Percentiles rank a stretch among this genome's conserved stretches.
These are phyloP conservation scores for Microctenopoma steveboyesi DNA, from an alignment of 2,797 vertebrate species.

Conservation along the genomic window DNA sequence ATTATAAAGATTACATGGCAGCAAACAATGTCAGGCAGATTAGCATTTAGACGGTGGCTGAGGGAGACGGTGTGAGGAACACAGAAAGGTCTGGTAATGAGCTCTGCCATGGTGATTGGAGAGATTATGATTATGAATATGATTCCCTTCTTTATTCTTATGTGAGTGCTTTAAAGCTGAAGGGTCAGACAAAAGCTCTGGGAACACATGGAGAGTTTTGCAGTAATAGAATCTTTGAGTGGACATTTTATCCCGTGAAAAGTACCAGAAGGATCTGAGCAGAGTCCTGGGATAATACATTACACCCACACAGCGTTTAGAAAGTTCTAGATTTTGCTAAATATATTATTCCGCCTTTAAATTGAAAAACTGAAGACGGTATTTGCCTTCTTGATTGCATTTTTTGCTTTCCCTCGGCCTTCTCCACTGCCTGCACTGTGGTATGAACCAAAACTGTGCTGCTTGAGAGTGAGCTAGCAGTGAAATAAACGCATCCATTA, in stretches of 20 bases:
- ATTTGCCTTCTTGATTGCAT: constrained; percentile 24
- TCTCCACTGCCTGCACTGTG: constrained; percentile 5
- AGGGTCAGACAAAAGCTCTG: constrained; percentile 70
- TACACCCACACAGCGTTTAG: constrained; percentile 8
- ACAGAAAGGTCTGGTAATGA: constrained; percentile 81
- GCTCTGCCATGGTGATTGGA: constrained; percentile 77
- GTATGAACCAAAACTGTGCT: constrained; percentile 22
- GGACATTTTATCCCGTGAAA: constrained; percentile 69
- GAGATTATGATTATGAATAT: constrained; percentile 83
- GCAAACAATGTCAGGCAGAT: constrained; percentile 83
- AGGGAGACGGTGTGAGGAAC: constrained; percentile 75
- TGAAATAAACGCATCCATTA: constrained; percentile 60
- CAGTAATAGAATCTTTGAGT: constrained; percentile 77
- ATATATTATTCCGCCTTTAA: constrained; percentile 17
- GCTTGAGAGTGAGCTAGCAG: constrained; percentile 38
- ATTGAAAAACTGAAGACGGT: constrained; percentile 19
- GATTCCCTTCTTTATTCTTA: constrained; percentile 79
- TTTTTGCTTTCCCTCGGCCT: constrained; percentile 9
- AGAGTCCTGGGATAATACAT: constrained; percentile 18
- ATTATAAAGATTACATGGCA: constrained; percentile 84
- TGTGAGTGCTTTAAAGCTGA: constrained; percentile 73
- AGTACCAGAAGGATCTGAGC: constrained; percentile 37
- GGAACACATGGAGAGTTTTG: constrained; percentile 57
- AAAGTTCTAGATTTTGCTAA: constrained; percentile 12
- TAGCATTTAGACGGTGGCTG: constrained; percentile 80